These are phyloP conservation scores for Syritta pipiens DNA, from an alignment of 2,888 invertebrate species.

Conservation along the genomic window DNA sequence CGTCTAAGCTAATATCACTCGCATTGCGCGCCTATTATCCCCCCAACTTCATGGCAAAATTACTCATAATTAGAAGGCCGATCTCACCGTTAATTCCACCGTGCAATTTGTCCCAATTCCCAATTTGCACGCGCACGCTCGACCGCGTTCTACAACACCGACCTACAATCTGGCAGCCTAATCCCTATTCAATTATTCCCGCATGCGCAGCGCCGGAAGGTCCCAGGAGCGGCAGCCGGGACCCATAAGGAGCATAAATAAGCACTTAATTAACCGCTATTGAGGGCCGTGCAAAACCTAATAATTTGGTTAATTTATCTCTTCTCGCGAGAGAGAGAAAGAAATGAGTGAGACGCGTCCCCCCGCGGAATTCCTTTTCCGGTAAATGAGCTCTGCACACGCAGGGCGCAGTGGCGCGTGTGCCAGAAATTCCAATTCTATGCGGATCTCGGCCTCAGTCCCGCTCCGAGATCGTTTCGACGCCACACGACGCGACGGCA, in stretches of 20 bases:
- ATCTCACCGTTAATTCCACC: conserved; percentile 54
- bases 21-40: neutral
- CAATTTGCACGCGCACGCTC: conserved; percentile 51
- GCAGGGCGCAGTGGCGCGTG: conserved; percentile 53
- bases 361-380: conserved; percentile 60
- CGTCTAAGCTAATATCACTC: conserved; percentile 40
- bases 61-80: conserved; percentile 65
- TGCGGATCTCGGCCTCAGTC: conserved; percentile 36
- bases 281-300: conserved; percentile 65
- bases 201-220: neutral
- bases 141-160: neutral
- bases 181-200: conserved; percentile 25
- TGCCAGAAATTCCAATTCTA: conserved; percentile 69
- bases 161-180: conserved; percentile 21
- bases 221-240: no score
- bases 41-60: conserved; percentile 47
- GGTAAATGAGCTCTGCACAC: conserved; percentile 60
- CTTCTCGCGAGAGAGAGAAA: conserved; percentile 16
- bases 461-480: conserved; percentile 37
- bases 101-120: conserved; percentile 66
- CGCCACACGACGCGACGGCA: conserved; percentile 19
- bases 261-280: conserved; percentile 69
- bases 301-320: conserved; percentile 67
- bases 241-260: conserved; percentile 62
- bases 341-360: no score